Evolutionary conservation across 1,140 invertebrate species (phyloP).

Genomic region (Nasonia giraulti): DNA sequence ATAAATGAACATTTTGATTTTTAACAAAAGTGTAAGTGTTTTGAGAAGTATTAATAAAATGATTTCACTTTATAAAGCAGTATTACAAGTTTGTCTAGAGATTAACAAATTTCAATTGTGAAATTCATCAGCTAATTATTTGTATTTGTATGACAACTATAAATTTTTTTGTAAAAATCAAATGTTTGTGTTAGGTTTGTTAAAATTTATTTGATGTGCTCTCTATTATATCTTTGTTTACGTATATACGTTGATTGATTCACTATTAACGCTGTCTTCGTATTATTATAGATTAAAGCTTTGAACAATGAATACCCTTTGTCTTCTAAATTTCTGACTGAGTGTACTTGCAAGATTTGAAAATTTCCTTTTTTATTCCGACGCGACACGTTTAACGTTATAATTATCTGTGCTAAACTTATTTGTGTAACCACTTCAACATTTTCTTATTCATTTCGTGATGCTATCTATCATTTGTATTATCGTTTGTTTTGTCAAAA

Average conservation of each 20-base stretch:
- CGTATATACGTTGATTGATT: too few species aligned
- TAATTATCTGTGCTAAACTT: constrained; percentile 13
- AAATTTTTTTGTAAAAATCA: background rate
- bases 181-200: background rate
- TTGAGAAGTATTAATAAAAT: background rate
- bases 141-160: background rate
- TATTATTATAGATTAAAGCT: constrained; percentile 1
- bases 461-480: constrained; percentile 20
- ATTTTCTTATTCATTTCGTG: constrained; percentile 24
- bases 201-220: background rate
- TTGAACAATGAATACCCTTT: background rate
- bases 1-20: background rate
- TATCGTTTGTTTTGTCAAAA: constrained; percentile 19
- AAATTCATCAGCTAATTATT: background rate
- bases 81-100: background rate
- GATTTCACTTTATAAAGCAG: background rate
- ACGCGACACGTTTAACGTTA: background rate
- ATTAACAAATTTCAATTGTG: background rate
- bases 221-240: background rate
- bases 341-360: background rate
- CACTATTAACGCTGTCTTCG: background rate
- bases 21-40: background rate
- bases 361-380: background rate
- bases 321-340: background rate
- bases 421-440: constrained; percentile 16